Percentiles rank a stretch among this genome's conserved stretches.
Conservation (phyloP, 2,888 invertebrate genomes). For the Geotrupes spiniger region DNA sequence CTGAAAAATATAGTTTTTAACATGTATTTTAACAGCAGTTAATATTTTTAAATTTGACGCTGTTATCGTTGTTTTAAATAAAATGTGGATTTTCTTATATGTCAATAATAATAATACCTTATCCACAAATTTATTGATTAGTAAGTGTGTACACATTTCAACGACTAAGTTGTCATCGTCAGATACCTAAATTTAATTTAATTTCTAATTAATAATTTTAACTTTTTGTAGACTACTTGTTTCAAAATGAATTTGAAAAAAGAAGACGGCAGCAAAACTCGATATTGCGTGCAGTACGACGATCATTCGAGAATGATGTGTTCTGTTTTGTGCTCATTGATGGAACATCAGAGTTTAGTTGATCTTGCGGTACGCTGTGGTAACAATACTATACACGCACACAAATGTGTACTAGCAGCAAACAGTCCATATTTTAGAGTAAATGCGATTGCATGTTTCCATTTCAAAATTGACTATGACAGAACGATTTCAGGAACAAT, state of each 20-base stretch:
- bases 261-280: slow-evolving; percentile 28
- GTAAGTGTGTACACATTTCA: too few species aligned
- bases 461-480: slow-evolving; percentile 1
- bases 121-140: too few species aligned
- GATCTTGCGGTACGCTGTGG: slow-evolving; percentile 75
- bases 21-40: too few species aligned
- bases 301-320: slow-evolving; percentile 67
- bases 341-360: slow-evolving; percentile 71
- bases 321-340: slow-evolving; percentile 65
- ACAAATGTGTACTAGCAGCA: slow-evolving; percentile 70
- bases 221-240: too few species aligned
- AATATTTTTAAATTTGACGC: too few species aligned
- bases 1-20: too few species aligned
- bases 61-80: too few species aligned
- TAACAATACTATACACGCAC: slow-evolving; percentile 70
- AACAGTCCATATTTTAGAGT: slow-evolving; percentile 73
- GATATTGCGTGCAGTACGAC: slow-evolving; percentile 58
- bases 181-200: too few species aligned
- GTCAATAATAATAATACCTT: too few species aligned
- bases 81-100: too few species aligned
- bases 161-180: too few species aligned
- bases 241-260: slow-evolving; percentile 27
- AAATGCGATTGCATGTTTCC: slow-evolving; percentile 28
- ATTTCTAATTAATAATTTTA: too few species aligned
- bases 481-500: slow-evolving; percentile 52